Conservation (phyloP, 2,797 vertebrate genomes). For the Etheostoma perlongum region DNA sequence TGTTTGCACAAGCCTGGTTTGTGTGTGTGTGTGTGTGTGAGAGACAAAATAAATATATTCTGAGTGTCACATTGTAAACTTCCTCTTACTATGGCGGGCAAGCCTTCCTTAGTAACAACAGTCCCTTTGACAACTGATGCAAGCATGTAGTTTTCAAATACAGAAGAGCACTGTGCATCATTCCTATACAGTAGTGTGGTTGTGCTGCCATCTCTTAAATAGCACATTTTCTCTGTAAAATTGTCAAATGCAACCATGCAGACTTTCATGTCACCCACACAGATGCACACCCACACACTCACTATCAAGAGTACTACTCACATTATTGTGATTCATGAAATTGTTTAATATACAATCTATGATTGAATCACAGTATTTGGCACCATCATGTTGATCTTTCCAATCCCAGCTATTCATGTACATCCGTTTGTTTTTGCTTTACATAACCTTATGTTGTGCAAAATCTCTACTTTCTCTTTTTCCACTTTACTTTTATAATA, state of each 20-base stretch:
- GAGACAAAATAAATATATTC: background rate
- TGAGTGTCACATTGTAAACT: background rate
- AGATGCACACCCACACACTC: background rate
- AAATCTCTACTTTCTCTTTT: background rate
- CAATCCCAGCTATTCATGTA: conserved; percentile 26
- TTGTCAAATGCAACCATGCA: background rate
- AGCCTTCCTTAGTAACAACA: conserved; percentile 59
- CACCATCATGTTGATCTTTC: background rate
- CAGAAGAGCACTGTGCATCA: conserved; percentile 25
- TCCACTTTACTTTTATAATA: background rate
- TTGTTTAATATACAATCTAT: background rate
- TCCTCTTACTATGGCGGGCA: conserved; percentile 14
- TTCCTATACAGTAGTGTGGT: conserved; percentile 3
- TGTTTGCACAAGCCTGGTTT: background rate
- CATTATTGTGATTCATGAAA: background rate
- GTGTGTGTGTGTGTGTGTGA: no score
- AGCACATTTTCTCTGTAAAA: conserved; percentile 8
- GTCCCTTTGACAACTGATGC: conserved; percentile 52
- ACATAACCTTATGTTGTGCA: conserved; percentile 3
- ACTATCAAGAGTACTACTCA: background rate
- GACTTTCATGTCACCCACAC: background rate
- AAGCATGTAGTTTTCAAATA: conserved; percentile 19
- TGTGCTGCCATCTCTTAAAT: background rate
- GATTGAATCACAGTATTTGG: conserved; percentile 7
- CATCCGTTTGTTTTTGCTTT: conserved; percentile 21